Evolutionary conservation across 1,140 invertebrate genomes (phyloP).

Genomic region (Scaptomyza montana): DNA sequence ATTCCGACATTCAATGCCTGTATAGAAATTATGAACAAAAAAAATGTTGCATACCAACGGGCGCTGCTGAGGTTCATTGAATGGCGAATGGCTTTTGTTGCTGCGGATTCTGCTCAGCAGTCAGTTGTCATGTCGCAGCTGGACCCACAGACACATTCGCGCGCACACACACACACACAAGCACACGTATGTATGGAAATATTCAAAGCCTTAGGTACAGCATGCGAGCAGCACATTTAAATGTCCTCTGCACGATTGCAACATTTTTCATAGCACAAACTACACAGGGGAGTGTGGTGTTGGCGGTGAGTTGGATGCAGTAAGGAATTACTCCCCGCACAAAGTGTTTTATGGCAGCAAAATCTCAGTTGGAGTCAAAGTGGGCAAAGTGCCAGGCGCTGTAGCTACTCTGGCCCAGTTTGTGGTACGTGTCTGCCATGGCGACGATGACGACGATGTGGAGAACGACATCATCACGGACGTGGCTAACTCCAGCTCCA

Average conservation of each 20-base stretch:
- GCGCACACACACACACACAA: conserved; percentile 2
- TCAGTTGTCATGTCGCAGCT: conserved; percentile 66
- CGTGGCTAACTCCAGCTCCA: conserved; percentile 16
- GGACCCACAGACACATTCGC: conserved; percentile 28
- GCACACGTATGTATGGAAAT: neutral
- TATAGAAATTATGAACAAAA: conserved; percentile 70
- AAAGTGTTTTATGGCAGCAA: conserved; percentile 71
- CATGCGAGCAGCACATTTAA: conserved; percentile 58
- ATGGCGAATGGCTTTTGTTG: conserved; percentile 34
- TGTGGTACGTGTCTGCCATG: conserved; percentile 55
- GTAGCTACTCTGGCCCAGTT: conserved; percentile 49
- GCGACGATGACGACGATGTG: conserved; percentile 29
- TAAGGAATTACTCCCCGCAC: conserved; percentile 16
- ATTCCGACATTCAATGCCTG: conserved; percentile 7
- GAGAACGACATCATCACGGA: conserved; percentile 43
- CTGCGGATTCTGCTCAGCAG: conserved; percentile 34
- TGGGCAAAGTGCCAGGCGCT: conserved; percentile 66
- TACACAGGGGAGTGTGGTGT: conserved; percentile 20
- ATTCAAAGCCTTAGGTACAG: conserved; percentile 29
- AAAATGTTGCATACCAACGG: conserved; percentile 54
- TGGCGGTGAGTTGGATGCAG: neutral
- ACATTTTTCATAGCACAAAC: conserved; percentile 71
- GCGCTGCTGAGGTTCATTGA: conserved; percentile 51
- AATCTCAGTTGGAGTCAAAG: conserved; percentile 67
- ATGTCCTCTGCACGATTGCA: conserved; percentile 71